Evolutionary conservation across 2,113 vertebrate species (phyloP).

Genomic region (rabbit (Oryctolagus cuniculus)): DNA sequence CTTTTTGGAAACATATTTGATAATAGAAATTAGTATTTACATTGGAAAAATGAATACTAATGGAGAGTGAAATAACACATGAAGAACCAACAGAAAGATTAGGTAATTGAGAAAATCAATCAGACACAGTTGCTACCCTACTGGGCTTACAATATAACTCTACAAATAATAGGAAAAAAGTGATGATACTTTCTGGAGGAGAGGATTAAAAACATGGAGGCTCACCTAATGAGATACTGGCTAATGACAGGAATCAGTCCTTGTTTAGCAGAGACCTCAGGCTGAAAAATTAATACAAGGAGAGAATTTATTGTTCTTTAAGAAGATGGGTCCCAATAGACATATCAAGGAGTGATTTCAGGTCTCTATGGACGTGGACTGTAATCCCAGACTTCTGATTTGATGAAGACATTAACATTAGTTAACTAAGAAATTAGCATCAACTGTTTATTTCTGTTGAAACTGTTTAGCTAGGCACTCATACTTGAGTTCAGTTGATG

Average conservation of each 20-base stretch:
- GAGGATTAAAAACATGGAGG: conserved; percentile 8
- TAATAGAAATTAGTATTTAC: conserved; percentile 31
- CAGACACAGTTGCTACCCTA: conserved; percentile 42
- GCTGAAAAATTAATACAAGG: neutral
- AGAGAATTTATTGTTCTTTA: neutral
- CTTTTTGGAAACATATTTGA: neutral
- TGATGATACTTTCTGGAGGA: conserved; percentile 17
- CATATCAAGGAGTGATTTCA: neutral
- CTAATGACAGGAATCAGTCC: conserved; percentile 43
- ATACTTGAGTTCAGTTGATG: neutral
- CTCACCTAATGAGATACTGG: conserved; percentile 36
- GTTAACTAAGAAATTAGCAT: neutral
- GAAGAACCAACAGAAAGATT: conserved; percentile 55
- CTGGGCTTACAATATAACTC: conserved; percentile 68
- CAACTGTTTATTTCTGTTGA: neutral
- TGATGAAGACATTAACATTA: neutral
- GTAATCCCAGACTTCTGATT: neutral
- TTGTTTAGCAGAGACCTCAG: neutral
- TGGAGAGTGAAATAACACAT: conserved; percentile 5
- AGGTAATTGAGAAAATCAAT: conserved; percentile 56
- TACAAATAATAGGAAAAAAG: conserved; percentile 54
- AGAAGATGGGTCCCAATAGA: neutral
- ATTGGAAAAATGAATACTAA: neutral
- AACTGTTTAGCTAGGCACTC: neutral
- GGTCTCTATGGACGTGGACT: neutral